phyloP scores from a whole-genome alignment of 2,113 vertebrate species.

The Garra rufa region DNA sequence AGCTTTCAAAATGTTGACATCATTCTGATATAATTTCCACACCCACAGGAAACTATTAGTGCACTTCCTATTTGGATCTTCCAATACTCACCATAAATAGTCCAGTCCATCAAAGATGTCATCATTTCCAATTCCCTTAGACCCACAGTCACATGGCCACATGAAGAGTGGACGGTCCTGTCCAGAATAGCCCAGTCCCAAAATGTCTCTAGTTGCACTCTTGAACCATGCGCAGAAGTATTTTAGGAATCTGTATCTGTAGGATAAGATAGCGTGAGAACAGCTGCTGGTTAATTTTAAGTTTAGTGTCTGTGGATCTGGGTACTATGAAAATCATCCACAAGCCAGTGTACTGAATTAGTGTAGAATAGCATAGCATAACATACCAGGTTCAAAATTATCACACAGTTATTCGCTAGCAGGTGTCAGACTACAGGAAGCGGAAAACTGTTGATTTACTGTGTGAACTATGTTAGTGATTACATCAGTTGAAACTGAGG shows the following conservation, averaged over 20 bases:
- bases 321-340: constrained; percentile 45
- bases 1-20: neutral
- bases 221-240: constrained; percentile 64
- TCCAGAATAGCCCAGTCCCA: constrained; percentile 66
- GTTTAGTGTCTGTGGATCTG: constrained; percentile 62
- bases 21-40: constrained; percentile 45
- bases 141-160: constrained; percentile 6
- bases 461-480: neutral
- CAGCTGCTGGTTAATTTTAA: constrained; percentile 81
- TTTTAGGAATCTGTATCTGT: constrained; percentile 74
- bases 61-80: constrained; percentile 44
- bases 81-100: constrained; percentile 65
- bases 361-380: constrained; percentile 21
- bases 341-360: constrained; percentile 5
- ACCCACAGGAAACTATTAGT: constrained; percentile 44
- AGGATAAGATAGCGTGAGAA: constrained; percentile 72
- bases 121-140: constrained; percentile 48
- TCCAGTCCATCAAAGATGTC: constrained; percentile 56
- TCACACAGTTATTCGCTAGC: constrained; percentile 3
- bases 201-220: constrained; percentile 62
- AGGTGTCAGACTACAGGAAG: neutral
- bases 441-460: neutral
- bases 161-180: constrained; percentile 39
- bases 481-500: neutral
- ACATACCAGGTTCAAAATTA: constrained; percentile 22